phyloP scores from a whole-genome alignment of 2,888 invertebrate species.

The Tryphoninae sp. region DNA sequence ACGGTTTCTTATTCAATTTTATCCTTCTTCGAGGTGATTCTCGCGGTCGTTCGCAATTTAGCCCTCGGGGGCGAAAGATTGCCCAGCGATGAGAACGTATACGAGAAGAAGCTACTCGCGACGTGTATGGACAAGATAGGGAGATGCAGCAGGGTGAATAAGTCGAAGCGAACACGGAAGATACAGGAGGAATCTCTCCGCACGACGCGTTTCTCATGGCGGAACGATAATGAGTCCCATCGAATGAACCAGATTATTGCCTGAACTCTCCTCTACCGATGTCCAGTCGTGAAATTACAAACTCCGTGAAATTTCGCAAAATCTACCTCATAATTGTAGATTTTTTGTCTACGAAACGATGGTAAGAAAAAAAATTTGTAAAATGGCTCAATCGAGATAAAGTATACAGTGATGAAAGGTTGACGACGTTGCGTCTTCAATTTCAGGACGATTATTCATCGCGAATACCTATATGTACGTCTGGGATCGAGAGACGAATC shows the following conservation, averaged over 20 bases:
- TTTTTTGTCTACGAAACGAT: too few relatives aligned
- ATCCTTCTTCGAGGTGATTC: constrained; percentile 18
- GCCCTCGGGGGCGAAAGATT: constrained; percentile 32
- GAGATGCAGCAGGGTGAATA: background rate
- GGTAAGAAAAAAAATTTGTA: too few relatives aligned
- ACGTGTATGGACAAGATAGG: background rate
- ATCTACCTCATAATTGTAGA: too few relatives aligned
- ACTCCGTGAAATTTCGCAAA: too few relatives aligned
- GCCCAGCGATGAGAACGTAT: background rate
- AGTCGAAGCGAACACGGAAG: constrained; percentile 32
- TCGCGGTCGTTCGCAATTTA: constrained; percentile 2
- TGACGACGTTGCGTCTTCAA: too few relatives aligned
- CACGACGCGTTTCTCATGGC: constrained; percentile 43
- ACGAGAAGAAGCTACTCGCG: background rate
- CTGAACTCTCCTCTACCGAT: constrained; percentile 72
- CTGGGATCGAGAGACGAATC: too few relatives aligned
- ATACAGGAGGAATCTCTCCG: constrained; percentile 28
- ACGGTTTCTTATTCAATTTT: background rate
- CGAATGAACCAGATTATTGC: constrained; percentile 77
- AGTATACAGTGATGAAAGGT: too few relatives aligned
- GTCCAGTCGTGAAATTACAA: constrained; percentile 67
- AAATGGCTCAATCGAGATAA: too few relatives aligned
- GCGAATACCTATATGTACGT: too few relatives aligned
- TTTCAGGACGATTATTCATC: too few relatives aligned
- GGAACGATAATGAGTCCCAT: constrained; percentile 45